A percentile compares a stretch with the other conserved stretches of the same genome.
These are phyloP conservation scores for Acanthiza pusilla DNA, from an alignment of 2,797 vertebrate genomes.

Conservation along the genomic window DNA sequence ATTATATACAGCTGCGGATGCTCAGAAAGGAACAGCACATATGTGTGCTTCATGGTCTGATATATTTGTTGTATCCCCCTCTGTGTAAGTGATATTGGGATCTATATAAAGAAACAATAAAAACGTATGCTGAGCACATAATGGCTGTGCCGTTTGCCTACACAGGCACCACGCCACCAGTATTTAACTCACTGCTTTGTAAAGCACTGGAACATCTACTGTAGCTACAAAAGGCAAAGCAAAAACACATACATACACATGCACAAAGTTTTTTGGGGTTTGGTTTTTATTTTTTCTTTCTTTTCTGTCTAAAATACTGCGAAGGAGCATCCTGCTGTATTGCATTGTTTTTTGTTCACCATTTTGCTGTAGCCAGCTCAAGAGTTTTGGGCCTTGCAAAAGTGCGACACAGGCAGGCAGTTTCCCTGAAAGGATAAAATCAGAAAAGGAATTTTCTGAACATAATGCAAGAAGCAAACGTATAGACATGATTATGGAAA, in stretches of 20 bases:
- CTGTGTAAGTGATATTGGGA: conserved; percentile 41
- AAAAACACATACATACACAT: neutral
- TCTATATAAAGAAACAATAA: conserved; percentile 38
- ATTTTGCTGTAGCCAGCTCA: neutral
- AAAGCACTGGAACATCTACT: neutral
- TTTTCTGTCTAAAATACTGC: neutral
- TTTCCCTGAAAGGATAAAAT: conserved; percentile 12
- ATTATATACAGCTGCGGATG: conserved; percentile 54
- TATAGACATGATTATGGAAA: neutral
- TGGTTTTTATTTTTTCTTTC: fast-evolving
- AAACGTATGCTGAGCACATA: conserved; percentile 13
- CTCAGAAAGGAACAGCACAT: conserved; percentile 43
- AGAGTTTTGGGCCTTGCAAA: neutral
- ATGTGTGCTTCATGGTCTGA: conserved; percentile 31
- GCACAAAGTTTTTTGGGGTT: neutral
- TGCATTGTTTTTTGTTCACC: neutral
- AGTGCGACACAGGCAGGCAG: neutral
- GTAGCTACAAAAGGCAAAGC: neutral
- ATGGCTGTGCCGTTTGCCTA: neutral
- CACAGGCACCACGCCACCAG: neutral
- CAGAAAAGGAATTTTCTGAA: neutral
- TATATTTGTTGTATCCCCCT: conserved; percentile 28
- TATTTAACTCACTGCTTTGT: neutral
- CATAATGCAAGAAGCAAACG: neutral
- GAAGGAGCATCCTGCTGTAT: neutral